A percentile compares a stretch with the other conserved stretches of the same genome.
Evolutionary conservation across 1,140 invertebrate genomes (phyloP).

Genomic region (Panulirus ornatus): DNA sequence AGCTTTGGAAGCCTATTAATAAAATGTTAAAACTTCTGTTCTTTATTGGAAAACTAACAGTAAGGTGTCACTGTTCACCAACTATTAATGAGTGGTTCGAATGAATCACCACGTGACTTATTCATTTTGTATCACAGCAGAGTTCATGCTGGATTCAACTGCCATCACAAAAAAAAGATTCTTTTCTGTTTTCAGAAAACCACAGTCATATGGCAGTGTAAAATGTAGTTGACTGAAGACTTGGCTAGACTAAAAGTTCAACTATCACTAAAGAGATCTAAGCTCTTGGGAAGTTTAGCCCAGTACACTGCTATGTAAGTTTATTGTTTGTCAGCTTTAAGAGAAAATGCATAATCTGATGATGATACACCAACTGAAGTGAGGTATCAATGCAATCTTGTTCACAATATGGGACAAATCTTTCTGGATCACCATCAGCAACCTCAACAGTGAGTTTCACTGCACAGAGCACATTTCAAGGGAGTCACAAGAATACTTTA

Average conservation of each 20-base stretch:
- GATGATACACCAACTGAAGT: background rate
- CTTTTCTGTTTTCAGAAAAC: background rate
- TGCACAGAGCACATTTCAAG: background rate
- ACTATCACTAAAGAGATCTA: too few species aligned
- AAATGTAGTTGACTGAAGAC: too few species aligned
- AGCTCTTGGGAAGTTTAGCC: background rate
- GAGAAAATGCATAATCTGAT: background rate
- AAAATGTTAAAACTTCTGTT: background rate
- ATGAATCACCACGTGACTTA: background rate
- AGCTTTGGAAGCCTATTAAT: background rate
- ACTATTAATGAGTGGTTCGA: background rate
- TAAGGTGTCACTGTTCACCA: background rate
- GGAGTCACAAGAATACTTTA: background rate
- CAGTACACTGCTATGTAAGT: background rate
- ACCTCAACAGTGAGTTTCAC: background rate
- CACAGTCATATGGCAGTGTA: background rate
- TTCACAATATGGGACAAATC: background rate
- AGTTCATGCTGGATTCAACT: background rate
- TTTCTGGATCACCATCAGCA: background rate
- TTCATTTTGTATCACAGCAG: background rate
- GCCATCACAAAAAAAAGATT: background rate
- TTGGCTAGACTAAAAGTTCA: too few species aligned
- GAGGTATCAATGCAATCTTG: background rate
- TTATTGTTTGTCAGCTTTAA: background rate
- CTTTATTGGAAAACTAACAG: background rate